Conservation (phyloP, 1,140 invertebrate species). For the Thaumatotibia leucotreta region DNA sequence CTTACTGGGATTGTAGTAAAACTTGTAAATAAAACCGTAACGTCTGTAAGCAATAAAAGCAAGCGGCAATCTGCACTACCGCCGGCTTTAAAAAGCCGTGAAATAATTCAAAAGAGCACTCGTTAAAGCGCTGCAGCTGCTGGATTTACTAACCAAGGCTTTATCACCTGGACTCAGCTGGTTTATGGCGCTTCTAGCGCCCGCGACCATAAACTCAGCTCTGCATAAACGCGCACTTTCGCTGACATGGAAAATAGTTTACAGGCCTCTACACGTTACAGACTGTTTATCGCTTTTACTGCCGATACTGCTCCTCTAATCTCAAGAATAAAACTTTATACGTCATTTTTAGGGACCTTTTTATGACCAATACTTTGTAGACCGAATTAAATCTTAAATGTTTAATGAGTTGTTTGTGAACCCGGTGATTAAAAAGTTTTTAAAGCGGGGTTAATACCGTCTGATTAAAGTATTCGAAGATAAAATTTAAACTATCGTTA, state of each 20-base stretch:
- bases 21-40: constrained; percentile 15
- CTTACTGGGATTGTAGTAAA: constrained; percentile 8
- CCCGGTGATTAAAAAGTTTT: constrained; percentile 49
- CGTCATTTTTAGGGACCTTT: constrained; percentile 60
- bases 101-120: constrained; percentile 62
- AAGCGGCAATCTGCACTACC: constrained; percentile 47
- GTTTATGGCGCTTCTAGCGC: constrained; percentile 36
- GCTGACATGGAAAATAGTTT: constrained; percentile 72
- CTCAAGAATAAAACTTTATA: constrained; percentile 68
- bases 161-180: constrained; percentile 40
- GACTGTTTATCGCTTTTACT: constrained; percentile 65
- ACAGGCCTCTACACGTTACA: constrained; percentile 46
- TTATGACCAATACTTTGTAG: constrained; percentile 60
- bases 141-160: constrained; percentile 34
- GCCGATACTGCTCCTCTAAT: constrained; percentile 61
- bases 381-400: constrained; percentile 67
- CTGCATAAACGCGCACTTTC: constrained; percentile 51
- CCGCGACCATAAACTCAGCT: constrained; percentile 20
- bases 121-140: constrained; percentile 34
- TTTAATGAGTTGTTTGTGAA: constrained; percentile 70
- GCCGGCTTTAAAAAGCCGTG: constrained; percentile 44
- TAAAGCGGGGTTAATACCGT: constrained; percentile 35
- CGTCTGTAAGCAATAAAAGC: constrained; percentile 22
- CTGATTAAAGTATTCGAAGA: background rate
- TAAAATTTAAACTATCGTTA: background rate